These are phyloP conservation scores for Ashinkailepas kermadecensis DNA, from an alignment of 2,888 invertebrate species.

Conservation along the genomic window DNA sequence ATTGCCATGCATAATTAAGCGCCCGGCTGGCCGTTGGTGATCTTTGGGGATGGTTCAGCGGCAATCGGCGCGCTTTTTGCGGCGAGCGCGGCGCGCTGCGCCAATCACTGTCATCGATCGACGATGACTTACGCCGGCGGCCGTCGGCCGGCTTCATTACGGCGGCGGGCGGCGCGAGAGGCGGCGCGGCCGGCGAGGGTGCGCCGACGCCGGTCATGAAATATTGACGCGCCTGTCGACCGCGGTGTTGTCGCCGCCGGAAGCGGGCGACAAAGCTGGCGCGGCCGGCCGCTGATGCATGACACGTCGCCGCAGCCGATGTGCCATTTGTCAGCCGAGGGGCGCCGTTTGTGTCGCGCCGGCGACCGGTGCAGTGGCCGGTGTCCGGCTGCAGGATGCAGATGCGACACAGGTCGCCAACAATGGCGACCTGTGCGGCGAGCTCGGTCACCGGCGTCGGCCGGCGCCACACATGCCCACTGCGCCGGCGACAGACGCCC, in stretches of 20 bases:
- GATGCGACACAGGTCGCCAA: too few species aligned
- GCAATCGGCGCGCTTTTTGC: neutral
- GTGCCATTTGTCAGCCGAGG: neutral
- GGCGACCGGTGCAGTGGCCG: neutral
- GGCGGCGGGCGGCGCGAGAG: neutral
- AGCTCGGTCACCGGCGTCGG: neutral
- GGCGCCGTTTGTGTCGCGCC: neutral
- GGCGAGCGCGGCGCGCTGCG: neutral
- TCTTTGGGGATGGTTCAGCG: slow-evolving; percentile 4
- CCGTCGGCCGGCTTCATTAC: neutral
- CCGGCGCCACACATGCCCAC: neutral
- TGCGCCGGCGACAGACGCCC: neutral
- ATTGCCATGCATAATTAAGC: slow-evolving; percentile 11
- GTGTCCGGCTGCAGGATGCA: too few species aligned
- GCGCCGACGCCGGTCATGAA: neutral
- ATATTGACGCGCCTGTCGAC: neutral
- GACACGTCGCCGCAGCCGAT: neutral
- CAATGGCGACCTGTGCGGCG: too few species aligned
- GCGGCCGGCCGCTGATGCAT: neutral
- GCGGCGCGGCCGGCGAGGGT: neutral
- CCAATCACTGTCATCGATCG: slow-evolving; percentile 2
- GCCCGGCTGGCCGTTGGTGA: neutral
- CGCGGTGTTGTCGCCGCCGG: neutral
- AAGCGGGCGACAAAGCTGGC: neutral
- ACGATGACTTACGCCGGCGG: slow-evolving; percentile 7